phyloP scores from a whole-genome alignment of 2,888 invertebrate genomes.

The Helleia helle region DNA sequence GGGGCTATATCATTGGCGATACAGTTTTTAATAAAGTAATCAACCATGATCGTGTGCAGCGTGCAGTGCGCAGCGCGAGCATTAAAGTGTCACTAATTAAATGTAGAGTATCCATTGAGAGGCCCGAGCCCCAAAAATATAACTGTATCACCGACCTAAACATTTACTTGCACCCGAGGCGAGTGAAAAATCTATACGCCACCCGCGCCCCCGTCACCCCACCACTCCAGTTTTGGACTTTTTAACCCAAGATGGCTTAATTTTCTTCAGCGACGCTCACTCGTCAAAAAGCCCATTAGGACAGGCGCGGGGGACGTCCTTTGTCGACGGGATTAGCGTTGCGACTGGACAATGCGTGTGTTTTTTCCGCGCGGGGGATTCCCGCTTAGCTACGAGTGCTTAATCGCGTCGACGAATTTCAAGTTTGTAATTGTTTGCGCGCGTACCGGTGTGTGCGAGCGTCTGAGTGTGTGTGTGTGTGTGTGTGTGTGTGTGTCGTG shows the following conservation, averaged over 20 bases:
- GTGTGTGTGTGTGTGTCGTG: too few relatives aligned
- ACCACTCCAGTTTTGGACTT: conserved; percentile 55
- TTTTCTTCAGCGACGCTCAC: conserved; percentile 52
- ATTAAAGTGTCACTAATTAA: background rate
- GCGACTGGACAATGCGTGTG: conserved; percentile 19
- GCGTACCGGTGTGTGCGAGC: too few relatives aligned
- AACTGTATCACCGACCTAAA: conserved; percentile 33
- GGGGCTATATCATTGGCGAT: too few relatives aligned
- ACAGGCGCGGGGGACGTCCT: too few relatives aligned
- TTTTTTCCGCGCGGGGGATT: background rate
- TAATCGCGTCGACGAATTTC: conserved; percentile 24
- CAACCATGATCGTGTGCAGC: background rate
- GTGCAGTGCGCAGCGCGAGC: background rate
- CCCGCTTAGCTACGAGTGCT: conserved; percentile 17
- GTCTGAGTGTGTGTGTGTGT: too few relatives aligned
- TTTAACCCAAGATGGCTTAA: conserved; percentile 68
- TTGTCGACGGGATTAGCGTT: conserved; percentile 21
- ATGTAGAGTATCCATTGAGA: conserved; percentile 1
- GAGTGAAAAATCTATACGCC: conserved; percentile 54
- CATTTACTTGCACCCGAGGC: conserved; percentile 46
- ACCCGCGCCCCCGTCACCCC: conserved; percentile 26
- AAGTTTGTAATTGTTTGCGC: conserved; percentile 22
- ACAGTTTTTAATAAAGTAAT: too few relatives aligned
- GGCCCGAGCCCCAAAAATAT: conserved; percentile 1
- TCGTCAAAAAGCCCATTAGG: conserved; percentile 55